A percentile compares a stretch with the other conserved stretches of the same genome.
phyloP scores from a whole-genome alignment of 2,888 invertebrate genomes.

The Standfussiana lucernea region DNA sequence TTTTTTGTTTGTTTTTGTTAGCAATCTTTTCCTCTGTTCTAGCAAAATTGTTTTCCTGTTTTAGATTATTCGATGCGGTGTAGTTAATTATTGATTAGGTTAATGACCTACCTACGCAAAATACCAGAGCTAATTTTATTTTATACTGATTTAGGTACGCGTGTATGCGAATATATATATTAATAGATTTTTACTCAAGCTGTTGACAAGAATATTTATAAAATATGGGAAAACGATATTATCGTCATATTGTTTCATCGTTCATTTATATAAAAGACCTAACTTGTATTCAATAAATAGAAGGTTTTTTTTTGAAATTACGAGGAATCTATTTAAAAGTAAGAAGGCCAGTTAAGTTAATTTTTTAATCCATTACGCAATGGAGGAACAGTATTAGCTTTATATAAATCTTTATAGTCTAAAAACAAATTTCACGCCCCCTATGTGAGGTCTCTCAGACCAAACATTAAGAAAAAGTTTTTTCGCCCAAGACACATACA shows the following conservation, averaged over 20 bases:
- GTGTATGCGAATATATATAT: background rate
- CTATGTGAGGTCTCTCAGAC: background rate
- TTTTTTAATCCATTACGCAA: background rate
- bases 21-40: background rate
- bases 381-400: background rate
- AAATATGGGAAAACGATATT: background rate
- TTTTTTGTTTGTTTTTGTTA: background rate
- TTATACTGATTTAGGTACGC: background rate
- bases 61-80: background rate
- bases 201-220: background rate
- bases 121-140: background rate
- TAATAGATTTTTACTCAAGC: background rate
- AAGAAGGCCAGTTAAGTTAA: background rate
- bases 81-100: background rate
- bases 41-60: background rate
- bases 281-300: background rate
- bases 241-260: background rate
- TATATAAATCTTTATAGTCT: background rate
- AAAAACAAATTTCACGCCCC: background rate
- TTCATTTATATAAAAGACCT: background rate
- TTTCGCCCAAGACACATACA: background rate
- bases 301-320: background rate
- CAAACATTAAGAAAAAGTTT: background rate
- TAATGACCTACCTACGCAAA: no score
- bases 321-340: background rate